Evolutionary conservation across 2,797 vertebrate genomes (phyloP), one percentile per base, ranked within the genome.

Genomic region (Dallia pectoralis): DNA sequence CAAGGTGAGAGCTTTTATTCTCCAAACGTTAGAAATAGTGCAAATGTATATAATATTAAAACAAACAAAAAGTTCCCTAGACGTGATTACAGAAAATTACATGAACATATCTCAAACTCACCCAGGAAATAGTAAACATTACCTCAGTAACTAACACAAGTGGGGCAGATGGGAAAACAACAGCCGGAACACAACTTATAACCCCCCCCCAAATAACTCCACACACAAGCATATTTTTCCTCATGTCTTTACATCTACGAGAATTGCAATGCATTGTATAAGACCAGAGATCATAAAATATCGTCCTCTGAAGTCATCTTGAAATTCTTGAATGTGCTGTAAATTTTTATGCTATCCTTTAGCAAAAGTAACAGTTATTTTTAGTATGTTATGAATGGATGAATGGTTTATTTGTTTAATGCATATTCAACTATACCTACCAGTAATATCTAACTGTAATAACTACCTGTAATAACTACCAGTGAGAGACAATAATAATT

Each of bases 11-110:
- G 5, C 69, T 87, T 56, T 87, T 86, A 82, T 86, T 87, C 85
- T 78, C 25, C 78, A 81, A 72, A 79, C 75, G 82, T 89, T 79
- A 87, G 75, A 89, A 83, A 87, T 77, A 85, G 84, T 86, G 84
- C 85, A 89, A 88, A 83, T 71, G 15, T 59, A 59, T 44, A 11
- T 74, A 70, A 73, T 74, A 81, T 70, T 27, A 74, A 83, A 74
- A 74, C 29, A 76, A 73, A 70, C 51, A 69, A 75, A 69, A 68
- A 51, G 70, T 72, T 73, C 0, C 15, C 49, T 1, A 48, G 12
- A 59, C 9, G 22, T 22, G 12, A 59, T 59, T 74, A 65, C 6
- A n/a, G 75, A 6, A 33, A n/a, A 14, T 7, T 18, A 48, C 66
- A 47, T 44, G 27, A n/a, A 30, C 47, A 22, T 69, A 8, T 49